Base-by-base conservation (phyloP, 2,888 invertebrate species). In the Dasysyrphus tricinctus region DNA sequence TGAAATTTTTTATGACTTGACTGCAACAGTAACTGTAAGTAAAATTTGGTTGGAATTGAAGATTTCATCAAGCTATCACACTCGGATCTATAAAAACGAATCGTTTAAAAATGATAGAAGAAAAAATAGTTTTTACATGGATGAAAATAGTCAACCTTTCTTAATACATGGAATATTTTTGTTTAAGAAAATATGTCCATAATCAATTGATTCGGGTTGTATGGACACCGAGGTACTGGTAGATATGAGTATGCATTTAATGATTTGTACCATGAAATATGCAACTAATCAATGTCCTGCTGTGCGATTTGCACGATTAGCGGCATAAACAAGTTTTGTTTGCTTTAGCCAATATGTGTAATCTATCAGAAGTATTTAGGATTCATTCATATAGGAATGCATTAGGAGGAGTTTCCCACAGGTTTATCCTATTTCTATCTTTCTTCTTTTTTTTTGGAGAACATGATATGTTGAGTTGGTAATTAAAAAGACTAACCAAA, bases 211-310 rank as follows among this genome's bases (percentile, higher is more conserved):
- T 12, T 4, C 24, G 0, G 47, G 3, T 11, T 47, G 65, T 67
- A 51, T 24, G 4, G 4, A 11, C 0, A 29, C 3, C 29, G 2
- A 51, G 12, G 29, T 32, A 44, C 57, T 16, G 1, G 24, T 39
- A 32, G 42, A 34, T 32, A 42, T 16, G 47, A 47, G 12, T 16
- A 14, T 49, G 6, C 19, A 0, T 56, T 49, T 19, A 29, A 57
- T 47, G 57, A 65, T 75, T 34, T 63, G 83, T 79, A 42, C 73
- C 44, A 82, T 67, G 59, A 73, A 73, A 67, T 80, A 81, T 81
- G 78, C 78, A 72, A 75, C 82, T 75, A 86, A 86, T 86, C 86
- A 86, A 79, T 86, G 86, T 82, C 86, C 82, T 86, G 86, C 86
- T 86, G 86, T 32, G 77, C 65, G 29, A 54, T 42, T 70, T 57